Conservation (phyloP, 2,113 vertebrate species). For the Helogale parvula region DNA sequence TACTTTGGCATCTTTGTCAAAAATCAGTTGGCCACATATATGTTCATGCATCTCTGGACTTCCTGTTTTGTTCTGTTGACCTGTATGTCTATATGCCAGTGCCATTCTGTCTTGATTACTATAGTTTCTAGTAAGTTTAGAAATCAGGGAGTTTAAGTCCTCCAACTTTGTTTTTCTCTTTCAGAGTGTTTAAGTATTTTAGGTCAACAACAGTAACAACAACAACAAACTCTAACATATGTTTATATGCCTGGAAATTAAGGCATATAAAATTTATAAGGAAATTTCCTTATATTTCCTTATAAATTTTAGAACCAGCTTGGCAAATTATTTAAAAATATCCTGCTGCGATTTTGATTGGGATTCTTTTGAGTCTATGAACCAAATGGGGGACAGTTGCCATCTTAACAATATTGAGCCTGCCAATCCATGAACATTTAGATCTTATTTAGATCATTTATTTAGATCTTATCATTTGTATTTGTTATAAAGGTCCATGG, state of each 20-base stretch:
- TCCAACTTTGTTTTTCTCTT: not conserved
- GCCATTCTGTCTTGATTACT: not conserved
- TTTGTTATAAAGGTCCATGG: not conserved
- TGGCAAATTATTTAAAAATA: not conserved
- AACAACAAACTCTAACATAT: no score
- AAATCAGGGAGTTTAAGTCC: not conserved
- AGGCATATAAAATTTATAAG: no score
- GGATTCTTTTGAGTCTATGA: not conserved
- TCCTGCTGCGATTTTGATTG: not conserved
- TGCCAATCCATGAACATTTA: not conserved
- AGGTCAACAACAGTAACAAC: not conserved
- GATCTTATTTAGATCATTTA: not conserved
- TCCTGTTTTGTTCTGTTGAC: not conserved
- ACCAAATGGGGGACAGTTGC: not conserved
- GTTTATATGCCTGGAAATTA: no score
- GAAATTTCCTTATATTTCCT: not conserved
- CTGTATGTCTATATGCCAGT: not conserved
- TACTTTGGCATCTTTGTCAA: not conserved
- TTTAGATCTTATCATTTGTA: not conserved
- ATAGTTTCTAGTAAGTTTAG: not conserved
- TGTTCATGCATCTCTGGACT: not conserved
- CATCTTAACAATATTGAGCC: constrained; percentile 2
- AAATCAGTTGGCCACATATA: not conserved
- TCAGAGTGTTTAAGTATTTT: not conserved
- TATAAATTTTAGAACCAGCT: not conserved